These are phyloP conservation scores for Clarias laeviceps DNA, from an alignment of 2,797 vertebrate species.

Conservation along the genomic window DNA sequence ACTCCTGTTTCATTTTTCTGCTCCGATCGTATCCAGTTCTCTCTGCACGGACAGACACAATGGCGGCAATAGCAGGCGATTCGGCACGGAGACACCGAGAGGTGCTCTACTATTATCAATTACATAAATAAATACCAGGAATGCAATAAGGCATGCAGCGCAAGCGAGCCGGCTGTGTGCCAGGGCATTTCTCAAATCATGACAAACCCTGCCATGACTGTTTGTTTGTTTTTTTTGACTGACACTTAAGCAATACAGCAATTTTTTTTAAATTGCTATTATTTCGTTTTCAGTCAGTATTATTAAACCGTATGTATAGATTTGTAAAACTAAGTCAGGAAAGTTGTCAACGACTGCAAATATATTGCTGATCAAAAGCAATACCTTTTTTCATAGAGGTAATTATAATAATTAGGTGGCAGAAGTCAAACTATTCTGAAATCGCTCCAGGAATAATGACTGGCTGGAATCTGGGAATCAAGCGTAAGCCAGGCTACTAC, in stretches of 20 bases:
- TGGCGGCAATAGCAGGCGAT: constrained; percentile 36
- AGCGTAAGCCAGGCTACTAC: background rate
- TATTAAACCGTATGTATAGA: background rate
- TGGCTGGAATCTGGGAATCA: background rate
- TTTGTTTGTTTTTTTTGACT: constrained; percentile 16
- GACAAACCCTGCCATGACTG: constrained; percentile 38
- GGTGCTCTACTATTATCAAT: constrained; percentile 59
- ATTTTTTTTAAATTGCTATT: background rate
- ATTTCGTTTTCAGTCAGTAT: background rate
- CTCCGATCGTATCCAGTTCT: constrained; percentile 17
- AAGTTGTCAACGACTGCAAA: background rate
- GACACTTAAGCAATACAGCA: constrained; percentile 38
- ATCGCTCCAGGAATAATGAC: background rate
- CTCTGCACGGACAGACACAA: constrained; percentile 42
- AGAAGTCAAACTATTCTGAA: background rate
- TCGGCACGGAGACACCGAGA: constrained; percentile 33
- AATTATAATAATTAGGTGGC: background rate
- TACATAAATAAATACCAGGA: constrained; percentile 61
- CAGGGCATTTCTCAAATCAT: constrained; percentile 37
- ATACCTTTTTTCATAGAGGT: background rate
- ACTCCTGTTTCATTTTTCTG: background rate
- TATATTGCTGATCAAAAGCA: background rate
- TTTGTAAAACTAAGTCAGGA: background rate
- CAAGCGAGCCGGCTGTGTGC: constrained; percentile 21
- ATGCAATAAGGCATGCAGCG: constrained; percentile 53